Evolutionary conservation across 1,140 invertebrate species (phyloP).

Genomic region (Thaumetopoea pityocampa): DNA sequence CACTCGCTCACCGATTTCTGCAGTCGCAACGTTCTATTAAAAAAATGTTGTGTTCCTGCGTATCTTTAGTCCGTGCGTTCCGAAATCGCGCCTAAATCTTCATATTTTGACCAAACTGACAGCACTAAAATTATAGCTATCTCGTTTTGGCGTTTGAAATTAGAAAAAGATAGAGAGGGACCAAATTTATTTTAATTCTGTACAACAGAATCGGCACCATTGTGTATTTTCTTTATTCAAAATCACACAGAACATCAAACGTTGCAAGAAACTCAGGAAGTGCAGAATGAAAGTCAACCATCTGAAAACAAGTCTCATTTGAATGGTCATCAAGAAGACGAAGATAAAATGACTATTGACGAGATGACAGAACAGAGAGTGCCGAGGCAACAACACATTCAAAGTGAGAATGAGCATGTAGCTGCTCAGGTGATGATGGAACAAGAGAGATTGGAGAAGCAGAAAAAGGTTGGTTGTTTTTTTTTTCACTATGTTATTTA

Average conservation of each 20-base stretch:
- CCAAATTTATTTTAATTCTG: no score
- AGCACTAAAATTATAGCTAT: no score
- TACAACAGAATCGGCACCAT: no score
- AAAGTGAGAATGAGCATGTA: neutral
- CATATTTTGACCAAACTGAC: no score
- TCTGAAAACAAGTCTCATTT: neutral
- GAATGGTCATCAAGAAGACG: constrained; percentile 14
- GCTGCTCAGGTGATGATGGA: constrained; percentile 18
- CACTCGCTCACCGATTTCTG: neutral
- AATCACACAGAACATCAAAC: neutral
- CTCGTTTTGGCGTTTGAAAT: no score
- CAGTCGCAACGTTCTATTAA: no score
- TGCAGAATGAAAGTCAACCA: neutral
- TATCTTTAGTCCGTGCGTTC: no score
- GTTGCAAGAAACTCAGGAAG: constrained; percentile 4
- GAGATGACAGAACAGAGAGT: neutral
- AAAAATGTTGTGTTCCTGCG: no score
- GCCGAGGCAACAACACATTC: neutral
- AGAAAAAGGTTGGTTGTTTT: constrained; percentile 33
- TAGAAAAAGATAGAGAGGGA: no score
- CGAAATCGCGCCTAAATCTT: no score
- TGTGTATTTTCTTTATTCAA: neutral
- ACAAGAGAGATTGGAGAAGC: constrained; percentile 31
- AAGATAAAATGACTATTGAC: constrained; percentile 23
- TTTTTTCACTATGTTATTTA: neutral